These are phyloP conservation scores for Gallinago jamesoni DNA, from an alignment of 2,113 vertebrate genomes.

Conservation along the genomic window DNA sequence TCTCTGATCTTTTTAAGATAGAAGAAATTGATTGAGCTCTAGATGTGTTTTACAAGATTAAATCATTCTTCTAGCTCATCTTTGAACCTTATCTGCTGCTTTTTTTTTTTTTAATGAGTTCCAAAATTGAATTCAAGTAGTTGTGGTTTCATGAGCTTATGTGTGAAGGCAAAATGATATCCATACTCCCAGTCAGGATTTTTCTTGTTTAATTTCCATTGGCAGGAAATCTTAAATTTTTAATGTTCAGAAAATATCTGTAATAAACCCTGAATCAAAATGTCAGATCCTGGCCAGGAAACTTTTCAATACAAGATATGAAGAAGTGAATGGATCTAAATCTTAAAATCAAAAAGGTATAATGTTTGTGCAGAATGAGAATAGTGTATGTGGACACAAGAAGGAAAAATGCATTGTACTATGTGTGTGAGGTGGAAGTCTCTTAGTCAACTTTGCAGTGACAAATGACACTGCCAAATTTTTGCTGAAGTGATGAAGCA, in stretches of 20 bases:
- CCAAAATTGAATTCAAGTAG: neutral
- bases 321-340: neutral
- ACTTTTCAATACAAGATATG: neutral
- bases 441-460: neutral
- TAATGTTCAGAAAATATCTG: neutral
- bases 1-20: neutral
- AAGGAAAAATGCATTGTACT: neutral
- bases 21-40: neutral
- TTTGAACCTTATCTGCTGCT: neutral
- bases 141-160: neutral
- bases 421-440: rapidly evolving
- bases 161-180: neutral
- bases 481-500: neutral
- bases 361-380: neutral
- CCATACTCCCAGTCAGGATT: neutral
- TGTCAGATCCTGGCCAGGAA: neutral
- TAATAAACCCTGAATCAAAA: neutral
- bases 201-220: neutral
- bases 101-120: neutral
- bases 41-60: neutral
- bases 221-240: neutral
- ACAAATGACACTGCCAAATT: neutral
- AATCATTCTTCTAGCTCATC: neutral
- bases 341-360: neutral
- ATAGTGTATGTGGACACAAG: neutral